Evolutionary conservation across 2,797 vertebrate species (phyloP).

Genomic region (Taeniopygia guttata): DNA sequence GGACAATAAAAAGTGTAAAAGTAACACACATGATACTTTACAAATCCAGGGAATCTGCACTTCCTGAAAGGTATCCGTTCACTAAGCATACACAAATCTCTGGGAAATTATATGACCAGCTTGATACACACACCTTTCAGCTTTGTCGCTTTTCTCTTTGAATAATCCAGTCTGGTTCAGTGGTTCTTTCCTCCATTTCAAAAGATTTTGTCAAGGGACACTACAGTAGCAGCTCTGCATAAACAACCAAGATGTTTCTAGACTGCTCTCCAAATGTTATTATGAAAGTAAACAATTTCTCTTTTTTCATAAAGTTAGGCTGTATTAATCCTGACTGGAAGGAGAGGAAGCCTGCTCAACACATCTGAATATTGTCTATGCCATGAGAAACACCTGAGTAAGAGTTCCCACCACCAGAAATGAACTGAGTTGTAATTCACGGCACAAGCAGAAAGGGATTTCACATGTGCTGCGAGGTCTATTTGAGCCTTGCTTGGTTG

Average conservation of each 20-base stretch:
- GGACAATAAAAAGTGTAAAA: background rate
- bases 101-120: background rate
- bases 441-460: background rate
- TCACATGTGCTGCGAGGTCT: background rate
- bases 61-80: background rate
- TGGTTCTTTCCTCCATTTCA: background rate
- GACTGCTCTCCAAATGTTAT: background rate
- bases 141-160: background rate
- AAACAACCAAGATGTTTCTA: rapidly evolving
- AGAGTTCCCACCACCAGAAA: background rate
- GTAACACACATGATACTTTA: background rate
- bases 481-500: background rate
- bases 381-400: background rate
- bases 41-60: background rate
- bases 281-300: background rate
- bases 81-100: background rate
- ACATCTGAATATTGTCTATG: background rate
- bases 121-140: background rate
- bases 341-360: background rate
- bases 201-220: background rate
- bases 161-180: background rate
- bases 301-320: background rate
- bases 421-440: background rate
- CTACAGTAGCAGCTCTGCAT: background rate
- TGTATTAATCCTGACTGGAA: background rate